Evolutionary conservation across 1,140 invertebrate genomes (phyloP).

Genomic region (Nasonia giraulti): DNA sequence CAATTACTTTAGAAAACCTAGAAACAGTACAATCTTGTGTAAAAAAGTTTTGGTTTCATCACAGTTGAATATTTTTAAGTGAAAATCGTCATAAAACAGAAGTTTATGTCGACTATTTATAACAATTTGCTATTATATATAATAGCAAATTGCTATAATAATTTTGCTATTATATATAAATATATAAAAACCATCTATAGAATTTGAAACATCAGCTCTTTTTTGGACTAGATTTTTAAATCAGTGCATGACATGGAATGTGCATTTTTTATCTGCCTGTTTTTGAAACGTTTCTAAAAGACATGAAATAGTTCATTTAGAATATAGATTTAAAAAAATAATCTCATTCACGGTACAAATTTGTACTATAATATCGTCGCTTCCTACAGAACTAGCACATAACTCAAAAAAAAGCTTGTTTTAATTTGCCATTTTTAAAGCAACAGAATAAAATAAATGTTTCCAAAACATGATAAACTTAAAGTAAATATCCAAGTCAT

Average conservation of each 20-base stretch:
- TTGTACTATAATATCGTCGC: neutral
- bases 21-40: neutral
- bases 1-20: neutral
- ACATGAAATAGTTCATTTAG: too few relatives aligned
- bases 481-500: too few relatives aligned
- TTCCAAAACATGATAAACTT: too few relatives aligned
- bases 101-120: neutral
- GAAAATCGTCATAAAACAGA: neutral
- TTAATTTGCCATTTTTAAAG: too few relatives aligned
- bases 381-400: neutral
- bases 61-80: constrained; percentile 15
- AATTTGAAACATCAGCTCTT: neutral
- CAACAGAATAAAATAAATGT: too few relatives aligned
- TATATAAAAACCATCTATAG: neutral
- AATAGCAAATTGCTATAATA: too few relatives aligned
- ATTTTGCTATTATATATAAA: too few relatives aligned
- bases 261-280: neutral
- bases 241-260: neutral
- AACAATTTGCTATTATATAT: too few relatives aligned
- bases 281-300: neutral
- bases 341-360: neutral
- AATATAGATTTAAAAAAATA: neutral
- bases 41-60: neutral
- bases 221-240: neutral
- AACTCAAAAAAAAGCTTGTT: neutral